Evolutionary conservation across 2,113 vertebrate species (phyloP), one percentile per base, ranked within the genome.

Genomic region (Etia nguti): DNA sequence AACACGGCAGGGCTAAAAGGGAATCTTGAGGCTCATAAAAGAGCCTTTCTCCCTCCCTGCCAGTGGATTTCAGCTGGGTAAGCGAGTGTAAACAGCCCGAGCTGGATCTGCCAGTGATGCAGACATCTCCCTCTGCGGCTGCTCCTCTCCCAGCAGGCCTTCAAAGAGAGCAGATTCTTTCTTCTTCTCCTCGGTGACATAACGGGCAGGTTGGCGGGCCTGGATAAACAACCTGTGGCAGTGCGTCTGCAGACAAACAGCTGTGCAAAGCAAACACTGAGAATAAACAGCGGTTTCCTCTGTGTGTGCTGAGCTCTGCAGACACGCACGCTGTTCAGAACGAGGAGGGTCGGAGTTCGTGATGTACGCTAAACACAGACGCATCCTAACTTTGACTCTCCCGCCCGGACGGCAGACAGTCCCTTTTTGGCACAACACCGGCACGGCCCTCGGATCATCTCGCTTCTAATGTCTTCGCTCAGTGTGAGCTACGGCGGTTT

Each of bases 1-100:
- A 95, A 96, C 90, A 95, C 82, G 56, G 15, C 9, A 57, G 81
- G 88, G 92, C 89, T 93, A 91, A 93, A 91, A 86, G 88, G 88
- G 85, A 91, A 92, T 92, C 86, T 94, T 90, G 62, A 87, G 83
- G 46, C 73, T 89, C 84, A 95, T 95, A 92, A 96, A 96, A 87
- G 84, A 68, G 50, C 41, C 84, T 90, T 92, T 94, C 88, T 92
- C 83, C 86, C 83, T 92, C 85, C 86, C 85, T 75, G 60, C 83
- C 46, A 29, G 73, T 8, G 57, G 88, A 77, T 95, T 95, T 96
- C 81, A 80, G 87, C 93, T 93, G 57, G 84, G 94, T 93, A 92
- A 95, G 91, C 87, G 48, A 90, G 90, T 36, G 82, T 90, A 91
- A 95, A 94, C 92, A 95, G 88, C 77, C 84, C 48, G 90, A 20